phyloP scores from a whole-genome alignment of 1,140 invertebrate species.

The Sipha flava region DNA sequence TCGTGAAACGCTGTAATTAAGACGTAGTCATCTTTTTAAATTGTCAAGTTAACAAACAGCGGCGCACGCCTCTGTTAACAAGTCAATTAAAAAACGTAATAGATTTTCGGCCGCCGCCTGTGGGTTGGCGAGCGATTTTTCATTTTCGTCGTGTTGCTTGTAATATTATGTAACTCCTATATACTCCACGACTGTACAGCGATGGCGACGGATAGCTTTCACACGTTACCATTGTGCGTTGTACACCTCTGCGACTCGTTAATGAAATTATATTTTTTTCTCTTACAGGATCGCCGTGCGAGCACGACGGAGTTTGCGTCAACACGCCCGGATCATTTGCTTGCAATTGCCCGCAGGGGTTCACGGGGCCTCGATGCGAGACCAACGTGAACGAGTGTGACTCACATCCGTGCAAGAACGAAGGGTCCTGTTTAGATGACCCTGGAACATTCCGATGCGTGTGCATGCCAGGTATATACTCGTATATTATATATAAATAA shows the following conservation, averaged over 20 bases:
- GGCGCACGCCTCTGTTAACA: background rate
- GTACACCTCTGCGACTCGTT: background rate
- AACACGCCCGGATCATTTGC: slow-evolving; percentile 89
- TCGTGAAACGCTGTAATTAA: slow-evolving; percentile 22
- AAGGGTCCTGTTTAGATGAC: slow-evolving; percentile 87
- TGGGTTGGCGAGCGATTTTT: slow-evolving; percentile 13
- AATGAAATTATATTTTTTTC: slow-evolving; percentile 16
- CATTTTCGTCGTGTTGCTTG: background rate
- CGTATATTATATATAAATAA: no score
- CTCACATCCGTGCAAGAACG: slow-evolving; percentile 87
- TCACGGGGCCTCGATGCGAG: slow-evolving; percentile 83
- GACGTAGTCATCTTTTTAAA: slow-evolving; percentile 33
- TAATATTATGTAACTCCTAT: background rate
- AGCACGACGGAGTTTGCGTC: slow-evolving; percentile 86
- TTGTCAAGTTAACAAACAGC: slow-evolving; percentile 18
- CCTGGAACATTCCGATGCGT: slow-evolving; percentile 90
- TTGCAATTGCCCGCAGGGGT: slow-evolving; percentile 85
- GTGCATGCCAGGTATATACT: slow-evolving; percentile 97
- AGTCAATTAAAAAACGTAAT: slow-evolving; percentile 31
- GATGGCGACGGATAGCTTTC: background rate
- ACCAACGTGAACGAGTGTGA: slow-evolving; percentile 91
- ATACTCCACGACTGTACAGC: background rate
- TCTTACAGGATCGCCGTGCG: slow-evolving; percentile 70
- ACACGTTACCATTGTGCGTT: background rate
- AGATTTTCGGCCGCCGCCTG: slow-evolving; percentile 2